Conservation (phyloP, 2,113 vertebrate species). For the Anolis carolinensis region DNA sequence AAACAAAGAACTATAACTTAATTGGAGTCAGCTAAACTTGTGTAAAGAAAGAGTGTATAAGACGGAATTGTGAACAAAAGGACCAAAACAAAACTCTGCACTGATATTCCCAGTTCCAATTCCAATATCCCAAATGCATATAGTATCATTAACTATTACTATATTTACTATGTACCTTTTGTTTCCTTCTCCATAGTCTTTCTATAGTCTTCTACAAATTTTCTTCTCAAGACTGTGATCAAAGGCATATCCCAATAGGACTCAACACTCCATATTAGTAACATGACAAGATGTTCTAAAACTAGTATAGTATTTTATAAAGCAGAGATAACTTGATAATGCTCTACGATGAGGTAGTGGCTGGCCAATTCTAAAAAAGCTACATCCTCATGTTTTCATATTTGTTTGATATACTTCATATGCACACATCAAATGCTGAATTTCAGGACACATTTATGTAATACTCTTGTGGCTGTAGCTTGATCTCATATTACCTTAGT, state of each 20-base stretch:
- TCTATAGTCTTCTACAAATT: background rate
- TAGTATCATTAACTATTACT: background rate
- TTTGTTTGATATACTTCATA: slow-evolving; percentile 4
- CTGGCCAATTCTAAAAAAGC: background rate
- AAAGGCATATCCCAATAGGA: background rate
- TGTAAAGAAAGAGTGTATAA: background rate
- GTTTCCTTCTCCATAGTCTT: too few relatives aligned
- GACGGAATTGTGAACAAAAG: background rate
- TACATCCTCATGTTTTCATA: background rate
- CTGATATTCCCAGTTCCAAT: background rate
- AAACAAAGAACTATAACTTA: background rate
- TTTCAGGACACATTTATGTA: background rate
- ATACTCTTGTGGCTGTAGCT: background rate
- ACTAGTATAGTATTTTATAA: background rate
- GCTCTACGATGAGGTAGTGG: background rate
- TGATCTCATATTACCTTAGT: background rate
- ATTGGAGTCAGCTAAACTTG: background rate
- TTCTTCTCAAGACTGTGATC: background rate
- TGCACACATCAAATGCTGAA: background rate
- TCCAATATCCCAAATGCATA: background rate
- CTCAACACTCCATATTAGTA: background rate
- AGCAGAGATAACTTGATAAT: background rate
- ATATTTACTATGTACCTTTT: background rate
- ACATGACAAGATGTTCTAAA: background rate
- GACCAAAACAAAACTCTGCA: background rate